Evolutionary conservation across 2,888 invertebrate species (phyloP), one percentile per base, ranked within the genome.

Genomic region (Calameuta pallipes): DNA sequence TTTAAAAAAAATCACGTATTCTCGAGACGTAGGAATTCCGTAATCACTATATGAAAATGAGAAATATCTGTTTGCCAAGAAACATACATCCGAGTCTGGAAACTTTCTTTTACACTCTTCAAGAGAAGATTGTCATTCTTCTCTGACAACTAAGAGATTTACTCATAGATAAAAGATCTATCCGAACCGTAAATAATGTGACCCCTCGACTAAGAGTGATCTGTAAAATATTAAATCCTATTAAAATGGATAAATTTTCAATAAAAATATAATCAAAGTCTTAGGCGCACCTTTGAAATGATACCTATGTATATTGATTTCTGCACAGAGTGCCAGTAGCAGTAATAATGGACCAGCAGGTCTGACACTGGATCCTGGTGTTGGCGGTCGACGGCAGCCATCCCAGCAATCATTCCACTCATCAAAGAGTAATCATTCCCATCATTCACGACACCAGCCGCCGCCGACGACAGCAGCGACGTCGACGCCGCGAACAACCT

Each of bases 341-440:
- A 90, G 89, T 79, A 89, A 89, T 83, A 88, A 88, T 69, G 88
- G 85, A 6, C 86, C 78, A 0, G 87, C 84, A 13, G 87, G 86
- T 23, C 87, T 87, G 30, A 86, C 87, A 30, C 70, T 89, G 36
- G 87, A 85, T 68, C 82, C 86, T 11, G 82, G 84, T 9, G 83
- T 85, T 15, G 85, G 85, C 6, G 89, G 89, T 77, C 87, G 92
- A 75, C 87, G 91, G 78, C 86, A 90, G 79, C 86, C 89, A 11
- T 90, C 91, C 0, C 91, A 92, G 80, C 91, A 91, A 81, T 92
- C 92, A 15, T 92, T 91, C 79, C 89, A 91, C 70, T 91, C 90
- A 34, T 89, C 89, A 15, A 90, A 91, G 84, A 90, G 83, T 80
- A 89, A 87, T 83, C 87, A 89, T 82, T 87, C 87, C 68, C 87